A percentile compares a stretch with the other conserved stretches of the same genome.
Conservation (phyloP, 2,797 vertebrate species). For the Melanotaenia maccullochi region DNA sequence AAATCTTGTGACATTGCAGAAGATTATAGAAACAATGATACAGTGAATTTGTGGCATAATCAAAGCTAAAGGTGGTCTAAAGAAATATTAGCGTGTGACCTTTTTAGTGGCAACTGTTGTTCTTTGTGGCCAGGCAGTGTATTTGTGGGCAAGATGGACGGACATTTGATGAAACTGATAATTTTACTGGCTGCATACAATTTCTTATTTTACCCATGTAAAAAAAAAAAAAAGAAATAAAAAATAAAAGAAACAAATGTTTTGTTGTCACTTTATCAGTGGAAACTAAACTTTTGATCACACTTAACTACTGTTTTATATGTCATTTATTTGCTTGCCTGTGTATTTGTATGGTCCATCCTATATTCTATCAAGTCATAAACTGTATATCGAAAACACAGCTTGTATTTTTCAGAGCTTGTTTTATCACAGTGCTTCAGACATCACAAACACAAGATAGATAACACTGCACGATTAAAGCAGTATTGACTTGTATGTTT, state of each 20-base stretch:
- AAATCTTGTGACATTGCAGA: too few relatives aligned
- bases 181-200: constrained; percentile 12
- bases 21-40: too few relatives aligned
- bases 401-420: background rate
- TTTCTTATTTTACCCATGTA: constrained; percentile 12
- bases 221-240: background rate
- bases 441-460: background rate
- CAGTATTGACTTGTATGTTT: constrained; percentile 21
- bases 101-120: constrained; percentile 11
- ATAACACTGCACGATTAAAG: constrained; percentile 14
- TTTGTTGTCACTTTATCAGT: constrained; percentile 10
- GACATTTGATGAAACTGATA: constrained; percentile 32
- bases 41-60: too few relatives aligned
- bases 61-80: too few relatives aligned
- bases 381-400: background rate
- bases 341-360: background rate
- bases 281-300: background rate
- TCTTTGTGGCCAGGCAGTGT: constrained; percentile 26
- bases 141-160: constrained; percentile 20
- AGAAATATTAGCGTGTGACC: too few relatives aligned
- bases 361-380: background rate
- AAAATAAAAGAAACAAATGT: background rate
- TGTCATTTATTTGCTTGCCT: background rate
- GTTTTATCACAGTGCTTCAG: constrained; percentile 14
- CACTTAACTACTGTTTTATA: background rate